Evolutionary conservation across 92 coral and sea anemone genomes (phyloP).

Genomic region (Chrysogorgia sp.): DNA sequence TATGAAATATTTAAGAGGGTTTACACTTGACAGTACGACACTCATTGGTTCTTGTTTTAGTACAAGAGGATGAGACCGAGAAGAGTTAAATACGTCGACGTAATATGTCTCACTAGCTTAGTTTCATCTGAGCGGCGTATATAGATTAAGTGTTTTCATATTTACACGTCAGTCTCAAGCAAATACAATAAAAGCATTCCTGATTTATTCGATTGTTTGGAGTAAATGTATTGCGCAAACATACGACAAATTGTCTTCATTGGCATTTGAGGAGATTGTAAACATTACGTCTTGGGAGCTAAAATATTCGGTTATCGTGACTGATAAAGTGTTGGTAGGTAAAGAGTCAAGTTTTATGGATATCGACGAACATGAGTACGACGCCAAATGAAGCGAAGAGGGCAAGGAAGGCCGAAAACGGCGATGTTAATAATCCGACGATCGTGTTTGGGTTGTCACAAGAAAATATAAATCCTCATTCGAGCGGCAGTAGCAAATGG

Average conservation of each 20-base stretch:
- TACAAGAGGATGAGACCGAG: background rate
- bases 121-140: no score
- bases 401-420: constrained; percentile 17
- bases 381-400: constrained; percentile 34
- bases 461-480: constrained; percentile 15
- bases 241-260: constrained; percentile 1
- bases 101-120: no score
- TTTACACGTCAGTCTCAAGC: background rate
- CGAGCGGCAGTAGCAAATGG: constrained; percentile 25
- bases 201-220: constrained; percentile 18
- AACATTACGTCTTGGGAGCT: constrained; percentile 16
- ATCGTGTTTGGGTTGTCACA: constrained; percentile 1
- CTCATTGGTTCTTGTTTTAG: background rate
- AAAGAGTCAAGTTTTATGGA: background rate
- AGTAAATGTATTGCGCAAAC: constrained; percentile 33
- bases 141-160: no score
- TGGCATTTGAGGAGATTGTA: constrained; percentile 34
- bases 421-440: background rate
- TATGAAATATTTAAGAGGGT: constrained; percentile 41
- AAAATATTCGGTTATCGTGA: background rate
- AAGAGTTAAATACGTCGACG: no score
- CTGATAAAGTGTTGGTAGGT: constrained; percentile 6
- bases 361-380: constrained; percentile 12
- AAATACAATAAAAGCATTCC: background rate
- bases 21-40: background rate